These are phyloP conservation scores for Toxonevra muliebris DNA, from an alignment of 2,888 invertebrate genomes.

Conservation along the genomic window DNA sequence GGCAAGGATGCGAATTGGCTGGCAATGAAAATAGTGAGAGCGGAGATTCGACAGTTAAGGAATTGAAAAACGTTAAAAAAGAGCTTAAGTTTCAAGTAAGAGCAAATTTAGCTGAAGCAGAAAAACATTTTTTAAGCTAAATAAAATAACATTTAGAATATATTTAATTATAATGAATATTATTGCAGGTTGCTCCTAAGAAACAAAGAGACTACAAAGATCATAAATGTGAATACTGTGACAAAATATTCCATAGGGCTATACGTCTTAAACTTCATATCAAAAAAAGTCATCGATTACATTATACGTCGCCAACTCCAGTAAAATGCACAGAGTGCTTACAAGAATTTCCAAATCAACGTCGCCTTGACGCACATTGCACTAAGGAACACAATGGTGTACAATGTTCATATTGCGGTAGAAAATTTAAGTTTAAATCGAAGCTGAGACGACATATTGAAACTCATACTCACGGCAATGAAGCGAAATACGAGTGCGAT, in stretches of 20 bases:
- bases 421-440: conserved; percentile 37
- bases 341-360: background rate
- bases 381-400: background rate
- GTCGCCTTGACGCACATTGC: background rate
- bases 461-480: conserved; percentile 40
- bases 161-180: no score
- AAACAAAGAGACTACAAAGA: no score
- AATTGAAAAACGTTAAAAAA: no score
- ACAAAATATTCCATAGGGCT: background rate
- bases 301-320: background rate
- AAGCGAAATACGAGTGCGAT: background rate
- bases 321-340: background rate
- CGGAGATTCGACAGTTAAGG: no score
- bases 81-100: no score
- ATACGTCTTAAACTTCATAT: background rate
- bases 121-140: no score
- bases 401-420: background rate
- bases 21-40: no score
- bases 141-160: no score
- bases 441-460: conserved; percentile 49
- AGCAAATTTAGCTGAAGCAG: no score
- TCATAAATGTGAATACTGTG: background rate
- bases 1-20: no score
- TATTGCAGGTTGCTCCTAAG: no score
- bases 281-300: background rate